Percentiles rank a stretch among this genome's conserved stretches.
Evolutionary conservation across 2,113 vertebrate genomes (phyloP).

Genomic region (Ptychochromis oligacanthus): DNA sequence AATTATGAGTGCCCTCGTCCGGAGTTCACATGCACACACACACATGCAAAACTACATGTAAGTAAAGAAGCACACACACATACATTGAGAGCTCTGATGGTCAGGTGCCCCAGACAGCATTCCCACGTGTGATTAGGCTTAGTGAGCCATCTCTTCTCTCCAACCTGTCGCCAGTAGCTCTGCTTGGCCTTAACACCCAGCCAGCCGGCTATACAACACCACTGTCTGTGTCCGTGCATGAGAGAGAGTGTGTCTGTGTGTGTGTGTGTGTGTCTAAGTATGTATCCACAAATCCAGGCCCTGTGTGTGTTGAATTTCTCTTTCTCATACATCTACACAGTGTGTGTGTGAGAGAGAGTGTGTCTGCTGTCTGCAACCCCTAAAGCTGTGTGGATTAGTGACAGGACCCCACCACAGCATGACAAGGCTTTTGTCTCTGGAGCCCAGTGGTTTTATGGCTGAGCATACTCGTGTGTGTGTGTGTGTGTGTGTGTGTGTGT

Average conservation of each 20-base stretch:
- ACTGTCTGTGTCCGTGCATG: constrained; percentile 39
- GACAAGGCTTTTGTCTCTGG: constrained; percentile 82
- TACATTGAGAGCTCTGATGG: constrained; percentile 43
- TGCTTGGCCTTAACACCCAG: constrained; percentile 81
- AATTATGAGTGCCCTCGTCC: constrained; percentile 75
- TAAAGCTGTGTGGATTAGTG: constrained; percentile 81
- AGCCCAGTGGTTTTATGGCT: constrained; percentile 74
- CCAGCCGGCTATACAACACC: constrained; percentile 60
- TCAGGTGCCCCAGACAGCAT: constrained; percentile 82
- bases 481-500: background rate
- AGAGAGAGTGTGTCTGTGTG: constrained; percentile 13
- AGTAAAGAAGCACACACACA: constrained; percentile 24
- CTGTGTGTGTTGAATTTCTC: constrained; percentile 66
- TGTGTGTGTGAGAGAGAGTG: constrained; percentile 30
- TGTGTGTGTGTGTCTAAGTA: constrained; percentile 12
- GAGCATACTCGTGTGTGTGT: constrained; percentile 23
- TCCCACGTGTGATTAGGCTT: constrained; percentile 82
- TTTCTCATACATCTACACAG: constrained; percentile 32
- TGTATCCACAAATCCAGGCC: constrained; percentile 59
- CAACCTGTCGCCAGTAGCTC: constrained; percentile 86
- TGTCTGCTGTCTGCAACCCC: constrained; percentile 72
- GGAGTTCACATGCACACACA: constrained; percentile 42
- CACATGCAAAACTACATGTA: constrained; percentile 21
- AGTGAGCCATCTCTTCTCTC: constrained; percentile 80
- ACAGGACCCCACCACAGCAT: constrained; percentile 78